Evolutionary conservation across 2,888 invertebrate genomes (phyloP), one percentile per base, ranked within the genome.

Genomic region (Tethea ocularis): DNA sequence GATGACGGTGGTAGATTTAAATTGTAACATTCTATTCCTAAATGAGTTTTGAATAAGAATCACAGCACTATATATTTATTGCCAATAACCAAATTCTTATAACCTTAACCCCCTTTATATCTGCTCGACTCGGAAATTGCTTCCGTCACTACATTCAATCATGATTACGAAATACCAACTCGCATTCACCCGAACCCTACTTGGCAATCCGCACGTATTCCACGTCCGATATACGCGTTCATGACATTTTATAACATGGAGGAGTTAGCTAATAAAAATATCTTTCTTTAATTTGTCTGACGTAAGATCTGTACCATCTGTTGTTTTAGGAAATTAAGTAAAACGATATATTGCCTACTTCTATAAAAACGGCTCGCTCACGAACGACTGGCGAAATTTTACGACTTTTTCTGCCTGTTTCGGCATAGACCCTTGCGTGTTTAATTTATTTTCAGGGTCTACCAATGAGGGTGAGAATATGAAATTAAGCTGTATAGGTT

Each of bases 401-500:
- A 46, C 41, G 41, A 46, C 20, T 46, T 46, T 17, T 20, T 15
- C 15, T 20, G 5, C 20, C 46, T 46, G 20, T 46, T 46, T 20
- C 46, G 46, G 10, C n/a, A 46, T 46, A 20, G 46, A 20, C 46
- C 46, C 20, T 46, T 46, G 20, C 46, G 46, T 46, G 46, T 1
- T 46, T 46, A 46, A 46, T 46, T 46, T 46, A 46, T 46, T 46
- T 46, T 20, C 46, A 20, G 46, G 46, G 46, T 20, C 29, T 29
- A 29, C 33, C 33, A 13, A 33, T 46, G n/a, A 46, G 46, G 46
- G 46, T 46, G 46, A 20, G 46, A 46, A 46, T 46, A 46, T 46
- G 46, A 46, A 46, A 46, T 46, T 46, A 46, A 46, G 46, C n/a
- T 20, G 20, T 46, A 46, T 46, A 46, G 46, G 46, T 46, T 46